These are phyloP conservation scores for Laticauda laticaudata DNA, from an alignment of 2,113 vertebrate genomes.

Conservation along the genomic window DNA sequence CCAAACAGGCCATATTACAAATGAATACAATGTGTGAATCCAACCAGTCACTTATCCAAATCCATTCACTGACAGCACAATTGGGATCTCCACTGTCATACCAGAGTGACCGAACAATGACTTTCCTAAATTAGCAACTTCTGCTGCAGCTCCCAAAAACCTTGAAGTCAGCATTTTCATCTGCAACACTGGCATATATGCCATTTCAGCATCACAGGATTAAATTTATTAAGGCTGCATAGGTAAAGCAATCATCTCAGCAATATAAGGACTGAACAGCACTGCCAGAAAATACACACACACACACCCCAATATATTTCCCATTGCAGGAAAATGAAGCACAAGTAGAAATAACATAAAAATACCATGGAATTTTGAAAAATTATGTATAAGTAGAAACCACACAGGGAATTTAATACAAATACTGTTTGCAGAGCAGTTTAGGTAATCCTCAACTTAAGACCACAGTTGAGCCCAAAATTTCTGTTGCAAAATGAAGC, in stretches of 20 bases:
- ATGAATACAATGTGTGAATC: background rate
- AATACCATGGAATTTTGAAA: background rate
- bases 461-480: background rate
- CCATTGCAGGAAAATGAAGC: background rate
- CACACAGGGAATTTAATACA: background rate
- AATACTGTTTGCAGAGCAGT: background rate
- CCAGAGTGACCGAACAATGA: background rate
- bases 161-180: background rate
- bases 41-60: background rate
- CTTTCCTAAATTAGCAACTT: constrained; percentile 47
- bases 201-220: background rate
- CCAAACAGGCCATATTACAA: background rate
- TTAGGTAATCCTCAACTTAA: background rate
- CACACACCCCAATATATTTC: background rate
- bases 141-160: background rate
- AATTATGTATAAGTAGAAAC: background rate
- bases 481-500: background rate
- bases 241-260: background rate
- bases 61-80: background rate
- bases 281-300: background rate
- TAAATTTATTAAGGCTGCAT: background rate
- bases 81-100: background rate
- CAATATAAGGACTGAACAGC: background rate
- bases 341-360: background rate
- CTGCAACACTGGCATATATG: background rate